Evolutionary conservation across 1,140 invertebrate genomes (phyloP).

Genomic region (Phocides pigmalion): DNA sequence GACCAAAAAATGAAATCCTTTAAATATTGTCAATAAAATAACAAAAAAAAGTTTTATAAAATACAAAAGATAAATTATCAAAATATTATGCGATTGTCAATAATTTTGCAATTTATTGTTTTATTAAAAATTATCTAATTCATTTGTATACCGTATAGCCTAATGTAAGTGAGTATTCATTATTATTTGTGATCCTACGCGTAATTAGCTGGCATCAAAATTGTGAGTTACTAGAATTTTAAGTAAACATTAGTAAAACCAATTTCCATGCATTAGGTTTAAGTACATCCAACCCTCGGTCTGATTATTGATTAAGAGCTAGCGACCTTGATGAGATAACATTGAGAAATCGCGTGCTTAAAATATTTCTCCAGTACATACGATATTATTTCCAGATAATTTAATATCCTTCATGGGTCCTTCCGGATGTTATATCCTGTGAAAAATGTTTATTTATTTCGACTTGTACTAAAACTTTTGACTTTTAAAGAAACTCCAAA

Average conservation of each 20-base stretch:
- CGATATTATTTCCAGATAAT: conserved; percentile 5
- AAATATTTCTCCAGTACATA: conserved; percentile 2
- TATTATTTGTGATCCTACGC: background rate
- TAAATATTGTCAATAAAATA: too few relatives aligned
- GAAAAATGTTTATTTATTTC: conserved; percentile 1
- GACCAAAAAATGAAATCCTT: too few relatives aligned
- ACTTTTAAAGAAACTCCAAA: too few relatives aligned
- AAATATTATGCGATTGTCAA: too few relatives aligned
- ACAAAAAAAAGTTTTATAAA: too few relatives aligned
- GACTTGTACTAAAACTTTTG: too few relatives aligned
- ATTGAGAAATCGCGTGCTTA: conserved; percentile 2
- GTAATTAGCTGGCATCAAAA: background rate
- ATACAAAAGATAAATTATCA: too few relatives aligned
- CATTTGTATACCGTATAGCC: too few relatives aligned
- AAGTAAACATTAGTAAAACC: background rate
- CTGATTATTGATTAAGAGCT: background rate
- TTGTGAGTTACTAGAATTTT: background rate
- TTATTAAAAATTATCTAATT: too few relatives aligned
- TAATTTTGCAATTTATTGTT: too few relatives aligned
- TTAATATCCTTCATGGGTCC: background rate
- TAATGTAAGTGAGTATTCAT: too few relatives aligned
- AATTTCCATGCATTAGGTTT: background rate
- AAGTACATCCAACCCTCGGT: conserved; percentile 1
- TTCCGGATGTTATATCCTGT: conserved; percentile 7
- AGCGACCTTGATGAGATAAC: conserved; percentile 4